phyloP scores from a whole-genome alignment of 2,888 invertebrate genomes.

The Synanthedon andrenaeformis region DNA sequence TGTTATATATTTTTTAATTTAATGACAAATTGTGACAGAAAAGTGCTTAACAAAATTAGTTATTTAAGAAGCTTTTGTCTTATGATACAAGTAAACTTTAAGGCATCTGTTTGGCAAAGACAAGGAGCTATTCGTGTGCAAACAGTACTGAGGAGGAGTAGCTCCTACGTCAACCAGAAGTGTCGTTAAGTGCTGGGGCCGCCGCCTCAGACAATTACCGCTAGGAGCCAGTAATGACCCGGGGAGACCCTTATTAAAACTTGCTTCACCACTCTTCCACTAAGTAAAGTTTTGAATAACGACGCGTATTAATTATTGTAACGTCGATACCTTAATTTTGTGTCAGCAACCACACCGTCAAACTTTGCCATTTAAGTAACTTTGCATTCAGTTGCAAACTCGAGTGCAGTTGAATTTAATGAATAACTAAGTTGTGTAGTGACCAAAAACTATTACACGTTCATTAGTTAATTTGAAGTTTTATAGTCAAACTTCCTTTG shows the following conservation, averaged over 20 bases:
- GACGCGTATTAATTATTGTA: constrained; percentile 54
- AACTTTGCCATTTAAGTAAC: not conserved
- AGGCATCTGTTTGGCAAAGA: not conserved
- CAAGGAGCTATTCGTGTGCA: constrained; percentile 23
- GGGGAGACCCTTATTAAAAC: constrained; percentile 61
- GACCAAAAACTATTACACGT: no score
- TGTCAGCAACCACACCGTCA: not conserved
- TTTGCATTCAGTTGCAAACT: not conserved
- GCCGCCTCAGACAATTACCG: constrained; percentile 49
- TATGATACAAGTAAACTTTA: no score
- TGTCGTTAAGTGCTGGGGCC: constrained; percentile 16
- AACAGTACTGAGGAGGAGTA: constrained; percentile 29
- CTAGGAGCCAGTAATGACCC: constrained; percentile 47
- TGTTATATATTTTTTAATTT: no score
- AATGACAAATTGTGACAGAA: no score
- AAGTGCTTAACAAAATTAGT: no score
- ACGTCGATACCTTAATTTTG: constrained; percentile 40
- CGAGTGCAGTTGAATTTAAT: not conserved
- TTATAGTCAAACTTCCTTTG: no score
- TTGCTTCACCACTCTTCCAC: constrained; percentile 43
- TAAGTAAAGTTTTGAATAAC: constrained; percentile 52
- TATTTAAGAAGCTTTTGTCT: no score
- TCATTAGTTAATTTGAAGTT: no score
- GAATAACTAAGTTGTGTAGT: no score
- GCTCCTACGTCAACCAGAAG: constrained; percentile 29